phyloP scores from a whole-genome alignment of 2,797 vertebrate genomes.

The Clarias fuscus region DNA sequence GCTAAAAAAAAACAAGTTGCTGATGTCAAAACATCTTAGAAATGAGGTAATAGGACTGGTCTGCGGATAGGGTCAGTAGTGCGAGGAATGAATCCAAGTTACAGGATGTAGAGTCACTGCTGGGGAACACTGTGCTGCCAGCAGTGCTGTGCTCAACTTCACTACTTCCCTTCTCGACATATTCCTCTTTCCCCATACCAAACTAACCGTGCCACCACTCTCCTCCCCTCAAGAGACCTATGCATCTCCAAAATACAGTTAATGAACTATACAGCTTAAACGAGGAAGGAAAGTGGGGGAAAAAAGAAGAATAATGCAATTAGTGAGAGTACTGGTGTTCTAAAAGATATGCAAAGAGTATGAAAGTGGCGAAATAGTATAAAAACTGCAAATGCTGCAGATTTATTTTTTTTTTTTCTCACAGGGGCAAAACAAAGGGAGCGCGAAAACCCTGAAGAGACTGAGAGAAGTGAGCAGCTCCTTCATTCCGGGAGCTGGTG shows the following conservation, averaged over 20 bases:
- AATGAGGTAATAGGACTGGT: background rate
- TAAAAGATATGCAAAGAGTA: slow-evolving; percentile 69
- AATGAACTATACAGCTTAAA: slow-evolving; percentile 24
- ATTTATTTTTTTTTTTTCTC: slow-evolving; percentile 60
- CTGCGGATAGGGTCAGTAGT: background rate
- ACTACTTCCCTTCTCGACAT: background rate
- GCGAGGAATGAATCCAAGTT: background rate
- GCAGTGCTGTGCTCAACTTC: background rate
- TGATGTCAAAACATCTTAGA: background rate
- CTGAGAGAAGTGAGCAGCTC: slow-evolving; percentile 50
- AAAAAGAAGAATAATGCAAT: slow-evolving; percentile 74
- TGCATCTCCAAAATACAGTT: slow-evolving; percentile 10
- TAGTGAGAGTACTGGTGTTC: slow-evolving; percentile 71
- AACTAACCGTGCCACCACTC: slow-evolving; percentile 7
- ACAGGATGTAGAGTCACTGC: background rate
- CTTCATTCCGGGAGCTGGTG: slow-evolving; percentile 64
- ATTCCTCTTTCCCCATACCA: background rate
- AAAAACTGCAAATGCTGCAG: slow-evolving; percentile 74
- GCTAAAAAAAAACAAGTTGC: background rate
- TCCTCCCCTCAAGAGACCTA: background rate
- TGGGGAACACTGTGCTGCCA: background rate
- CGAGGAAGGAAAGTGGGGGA: slow-evolving; percentile 37
- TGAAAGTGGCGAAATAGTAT: slow-evolving; percentile 50
- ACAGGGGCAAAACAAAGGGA: slow-evolving; percentile 27
- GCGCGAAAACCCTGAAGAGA: slow-evolving; percentile 7